These are phyloP conservation scores for Nebria ingens DNA, from an alignment of 1,140 invertebrate genomes.

Conservation along the genomic window DNA sequence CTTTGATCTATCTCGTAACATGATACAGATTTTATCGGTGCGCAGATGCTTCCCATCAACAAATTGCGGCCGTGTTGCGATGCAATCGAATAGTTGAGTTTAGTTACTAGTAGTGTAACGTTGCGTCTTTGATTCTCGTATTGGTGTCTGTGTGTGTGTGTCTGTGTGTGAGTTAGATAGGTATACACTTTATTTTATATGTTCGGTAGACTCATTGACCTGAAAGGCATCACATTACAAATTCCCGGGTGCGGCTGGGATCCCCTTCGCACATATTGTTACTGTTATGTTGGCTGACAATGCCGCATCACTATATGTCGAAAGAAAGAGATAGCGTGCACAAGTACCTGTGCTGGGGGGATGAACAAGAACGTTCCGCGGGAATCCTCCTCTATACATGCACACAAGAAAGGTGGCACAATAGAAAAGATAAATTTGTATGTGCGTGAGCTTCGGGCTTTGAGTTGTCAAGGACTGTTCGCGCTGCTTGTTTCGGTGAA, in stretches of 20 bases:
- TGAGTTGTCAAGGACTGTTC: background rate
- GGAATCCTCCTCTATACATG: too few relatives aligned
- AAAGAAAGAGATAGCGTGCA: background rate
- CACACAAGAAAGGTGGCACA: background rate
- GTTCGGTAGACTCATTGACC: background rate
- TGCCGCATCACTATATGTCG: too few relatives aligned
- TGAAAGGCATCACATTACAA: slow-evolving; percentile 6
- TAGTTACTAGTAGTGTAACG: too few relatives aligned
- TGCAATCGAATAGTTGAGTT: too few relatives aligned
- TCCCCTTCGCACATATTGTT: background rate
- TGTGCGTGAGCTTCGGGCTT: background rate
- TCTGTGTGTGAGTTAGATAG: background rate
- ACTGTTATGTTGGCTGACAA: background rate
- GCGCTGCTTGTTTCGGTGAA: background rate
- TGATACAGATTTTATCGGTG: slow-evolving; percentile 27
- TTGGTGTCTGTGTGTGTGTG: too few relatives aligned
- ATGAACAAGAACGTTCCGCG: background rate
- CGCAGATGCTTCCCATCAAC: background rate
- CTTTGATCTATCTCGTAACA: slow-evolving; percentile 27
- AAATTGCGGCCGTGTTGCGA: slow-evolving; percentile 2
- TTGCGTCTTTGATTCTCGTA: too few relatives aligned
- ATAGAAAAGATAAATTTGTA: slow-evolving; percentile 8
- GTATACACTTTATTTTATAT: background rate
- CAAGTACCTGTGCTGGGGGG: background rate
- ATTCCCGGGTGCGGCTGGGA: background rate